Evolutionary conservation across 2,888 invertebrate genomes (phyloP).

Genomic region (Polyploca ridens): DNA sequence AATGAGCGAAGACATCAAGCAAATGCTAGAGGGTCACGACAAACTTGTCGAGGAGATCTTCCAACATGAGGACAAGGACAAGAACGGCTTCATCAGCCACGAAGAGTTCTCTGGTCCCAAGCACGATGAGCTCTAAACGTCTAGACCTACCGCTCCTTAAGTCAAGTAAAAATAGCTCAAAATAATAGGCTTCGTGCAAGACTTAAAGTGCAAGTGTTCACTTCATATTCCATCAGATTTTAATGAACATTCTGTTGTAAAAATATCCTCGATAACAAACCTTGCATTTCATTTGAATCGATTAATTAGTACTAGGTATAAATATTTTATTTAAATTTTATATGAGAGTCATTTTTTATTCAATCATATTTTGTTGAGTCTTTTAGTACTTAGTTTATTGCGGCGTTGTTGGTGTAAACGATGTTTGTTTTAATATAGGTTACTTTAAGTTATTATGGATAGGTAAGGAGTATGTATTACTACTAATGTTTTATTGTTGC

Average conservation of each 20-base stretch:
- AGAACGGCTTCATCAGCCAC: conserved; percentile 97
- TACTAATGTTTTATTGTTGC: conserved; percentile 18
- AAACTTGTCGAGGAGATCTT: conserved; percentile 98
- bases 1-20: conserved; percentile 90
- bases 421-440: conserved; percentile 57
- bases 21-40: conserved; percentile 94
- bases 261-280: conserved; percentile 9
- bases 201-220: conserved; percentile 15
- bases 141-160: conserved; percentile 23
- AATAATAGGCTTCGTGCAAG: background rate
- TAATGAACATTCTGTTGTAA: conserved; percentile 19
- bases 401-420: conserved; percentile 57
- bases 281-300: conserved; percentile 25
- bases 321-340: conserved; percentile 31
- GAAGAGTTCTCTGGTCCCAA: conserved; percentile 98
- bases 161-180: conserved; percentile 17
- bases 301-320: conserved; percentile 21
- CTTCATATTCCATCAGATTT: conserved; percentile 22
- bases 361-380: conserved; percentile 50
- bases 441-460: conserved; percentile 30
- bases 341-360: conserved; percentile 41
- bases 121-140: conserved; percentile 96
- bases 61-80: conserved; percentile 98
- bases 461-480: background rate
- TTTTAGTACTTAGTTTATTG: conserved; percentile 69